Percentiles rank a stretch among this genome's conserved stretches.
These are phyloP conservation scores for Halictus quadricinctus DNA, from an alignment of 2,888 invertebrate species.

Conservation along the genomic window DNA sequence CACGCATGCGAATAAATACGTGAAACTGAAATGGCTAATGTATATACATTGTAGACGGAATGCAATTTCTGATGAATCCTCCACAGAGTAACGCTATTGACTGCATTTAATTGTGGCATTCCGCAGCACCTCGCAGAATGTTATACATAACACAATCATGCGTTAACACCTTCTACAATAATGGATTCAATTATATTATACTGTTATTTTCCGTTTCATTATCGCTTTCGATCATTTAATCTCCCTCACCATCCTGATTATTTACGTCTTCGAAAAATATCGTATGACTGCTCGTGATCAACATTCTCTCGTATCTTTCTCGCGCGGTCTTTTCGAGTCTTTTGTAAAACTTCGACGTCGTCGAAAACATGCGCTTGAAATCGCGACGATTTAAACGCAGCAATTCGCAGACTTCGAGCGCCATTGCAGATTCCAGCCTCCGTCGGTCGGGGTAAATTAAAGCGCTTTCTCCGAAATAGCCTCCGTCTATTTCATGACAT, in stretches of 20 bases:
- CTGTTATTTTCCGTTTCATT: background rate
- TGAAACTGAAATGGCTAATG: background rate
- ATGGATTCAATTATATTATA: constrained; percentile 12
- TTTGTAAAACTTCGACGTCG: constrained; percentile 70
- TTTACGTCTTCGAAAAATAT: background rate
- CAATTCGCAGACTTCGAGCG: constrained; percentile 85
- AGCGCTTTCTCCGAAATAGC: constrained; percentile 83
- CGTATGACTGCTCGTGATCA: constrained; percentile 14
- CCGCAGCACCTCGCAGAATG: background rate
- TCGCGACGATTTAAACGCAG: constrained; percentile 83
- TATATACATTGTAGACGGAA: too few relatives aligned
- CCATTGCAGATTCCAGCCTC: constrained; percentile 84
- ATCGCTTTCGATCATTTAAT: background rate
- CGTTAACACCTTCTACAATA: background rate
- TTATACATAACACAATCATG: background rate
- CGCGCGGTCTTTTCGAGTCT: constrained; percentile 71
- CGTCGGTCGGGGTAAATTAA: constrained; percentile 83
- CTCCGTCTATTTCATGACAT: constrained; percentile 85
- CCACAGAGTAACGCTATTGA: background rate
- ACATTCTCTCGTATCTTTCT: constrained; percentile 63
- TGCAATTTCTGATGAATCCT: constrained; percentile 6
- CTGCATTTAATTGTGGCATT: background rate
- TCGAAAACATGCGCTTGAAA: constrained; percentile 80
- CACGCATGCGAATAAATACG: constrained; percentile 17
- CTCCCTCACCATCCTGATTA: background rate